phyloP scores from a whole-genome alignment of 2,888 invertebrate species.

The Mayetiola destructor region DNA sequence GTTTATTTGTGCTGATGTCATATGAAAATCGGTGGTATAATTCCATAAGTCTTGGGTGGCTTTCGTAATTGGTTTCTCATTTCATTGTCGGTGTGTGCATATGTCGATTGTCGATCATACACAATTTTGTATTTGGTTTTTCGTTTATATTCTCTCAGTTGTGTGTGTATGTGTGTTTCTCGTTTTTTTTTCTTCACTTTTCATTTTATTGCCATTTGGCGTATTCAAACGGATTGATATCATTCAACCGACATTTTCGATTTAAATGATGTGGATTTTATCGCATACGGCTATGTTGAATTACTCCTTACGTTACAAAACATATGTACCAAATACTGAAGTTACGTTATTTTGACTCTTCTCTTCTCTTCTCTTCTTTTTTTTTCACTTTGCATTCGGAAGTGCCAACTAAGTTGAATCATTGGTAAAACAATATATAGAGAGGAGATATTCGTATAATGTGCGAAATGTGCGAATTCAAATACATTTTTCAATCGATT shows the following conservation, averaged over 20 bases:
- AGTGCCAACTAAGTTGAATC: neutral
- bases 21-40: too few relatives aligned
- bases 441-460: too few relatives aligned
- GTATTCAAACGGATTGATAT: neutral
- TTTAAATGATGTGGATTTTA: conserved; percentile 6
- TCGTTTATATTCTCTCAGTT: too few relatives aligned
- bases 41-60: neutral
- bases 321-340: too few relatives aligned
- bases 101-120: neutral
- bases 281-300: neutral
- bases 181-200: neutral
- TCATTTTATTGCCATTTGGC: conserved; percentile 3
- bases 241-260: conserved; percentile 9
- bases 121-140: neutral
- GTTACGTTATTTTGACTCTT: too few relatives aligned
- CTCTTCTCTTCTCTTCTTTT: neutral
- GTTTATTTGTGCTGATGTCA: conserved; percentile 10
- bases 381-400: neutral
- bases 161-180: neutral
- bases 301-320: neutral
- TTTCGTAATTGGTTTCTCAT: conserved; percentile 8
- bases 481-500: conserved; percentile 7
- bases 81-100: neutral
- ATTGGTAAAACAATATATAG: neutral
- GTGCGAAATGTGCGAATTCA: conserved; percentile 9